Evolutionary conservation across 2,888 invertebrate species (phyloP), one percentile per base, ranked within the genome.

Genomic region (Nysson spinosus): DNA sequence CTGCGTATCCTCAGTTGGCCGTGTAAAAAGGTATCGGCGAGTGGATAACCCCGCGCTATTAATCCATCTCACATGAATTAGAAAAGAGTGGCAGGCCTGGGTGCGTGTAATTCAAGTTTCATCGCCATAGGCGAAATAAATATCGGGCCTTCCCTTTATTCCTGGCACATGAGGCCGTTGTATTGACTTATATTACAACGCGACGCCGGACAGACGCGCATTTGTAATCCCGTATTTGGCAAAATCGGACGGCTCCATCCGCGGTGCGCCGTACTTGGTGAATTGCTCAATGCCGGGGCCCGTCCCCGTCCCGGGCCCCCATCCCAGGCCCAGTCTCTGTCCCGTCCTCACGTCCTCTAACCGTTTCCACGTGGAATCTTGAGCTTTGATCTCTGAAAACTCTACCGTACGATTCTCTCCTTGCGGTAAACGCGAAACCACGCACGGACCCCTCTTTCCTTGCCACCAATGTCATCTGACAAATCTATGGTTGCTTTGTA

Each of bases 241-340:
- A 76, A 83, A 85, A 85, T 84, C 84, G 79, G 79, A 82, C 81
- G 79, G 81, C 82, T 81, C 81, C 81, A 82, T 83, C 80, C 76
- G 74, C 61, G 69, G 61, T 58, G 61, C 68, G 63, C 80, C 81
- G 75, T 81, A 82, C 80, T 81, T 81, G 83, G 83, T 78, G 78
- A 80, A 83, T 82, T 79, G 82, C 84, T 83, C 83, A 81, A 83
- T 79, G 80, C 70, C 73, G 55, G 28, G 16, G 28, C 14, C 43
- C 9, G 6, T 16, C n/a, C 11, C 56, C 60, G 62, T 32, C 35
- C 32, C n/a, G n/a, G n/a, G n/a, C n/a, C n/a, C n/a, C n/a, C n/a
- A n/a, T n/a, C n/a, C n/a, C n/a, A n/a, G n/a, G n/a, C n/a, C n/a
- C n/a, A n/a, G n/a, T n/a, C n/a, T n/a, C n/a, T n/a, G 55, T 72